Base-by-base conservation (phyloP, 2,888 invertebrate species). In the Tholera decimalis region DNA sequence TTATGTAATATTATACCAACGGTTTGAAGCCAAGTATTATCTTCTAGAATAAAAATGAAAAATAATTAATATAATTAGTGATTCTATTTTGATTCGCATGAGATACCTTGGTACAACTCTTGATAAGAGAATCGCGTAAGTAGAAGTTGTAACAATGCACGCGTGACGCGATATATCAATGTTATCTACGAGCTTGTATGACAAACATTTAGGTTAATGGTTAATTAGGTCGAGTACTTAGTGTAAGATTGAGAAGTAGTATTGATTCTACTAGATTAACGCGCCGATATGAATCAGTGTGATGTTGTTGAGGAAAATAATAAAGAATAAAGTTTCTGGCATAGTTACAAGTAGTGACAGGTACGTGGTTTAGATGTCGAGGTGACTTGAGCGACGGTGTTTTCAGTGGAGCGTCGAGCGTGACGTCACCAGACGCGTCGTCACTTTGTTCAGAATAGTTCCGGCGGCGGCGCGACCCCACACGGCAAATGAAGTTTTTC, bases 171-270 rank as follows among this genome's bases (percentile, higher is more conserved):
- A 79, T 89, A 73, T 83, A 91, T 90, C 88, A 87, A 84, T 87
- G 88, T 91, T 92, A 92, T 93, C 92, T 87, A 67, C 47, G 35
- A 62, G 64, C 68, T 72, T 80, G 85, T 88, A 83, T 87, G 86
- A 86, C 85, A 82, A 84, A 85, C 84, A 92, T 89, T 84, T 93
- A 87, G 92, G 92, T 91, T 91, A 92, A 89, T 88, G 83, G 88
- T 87, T 90, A 93, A 92, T 90, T 89, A 85, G 93, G 93, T 91
- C 92, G 89, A 90, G 89, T 87, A 88, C 86, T 86, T 84, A 55
- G 65, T 54, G 57, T 65, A 73, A 86, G 83, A 86, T 82, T 84
- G 80, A 86, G 81, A 80, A 82, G 83, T 83, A 82, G 80, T 86
- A 88, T 88, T 86, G 89, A 89, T 89, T 87, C 79, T 69, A 71